phyloP scores from a whole-genome alignment of 2,888 invertebrate species.

The Hemistola chrysoprasaria region DNA sequence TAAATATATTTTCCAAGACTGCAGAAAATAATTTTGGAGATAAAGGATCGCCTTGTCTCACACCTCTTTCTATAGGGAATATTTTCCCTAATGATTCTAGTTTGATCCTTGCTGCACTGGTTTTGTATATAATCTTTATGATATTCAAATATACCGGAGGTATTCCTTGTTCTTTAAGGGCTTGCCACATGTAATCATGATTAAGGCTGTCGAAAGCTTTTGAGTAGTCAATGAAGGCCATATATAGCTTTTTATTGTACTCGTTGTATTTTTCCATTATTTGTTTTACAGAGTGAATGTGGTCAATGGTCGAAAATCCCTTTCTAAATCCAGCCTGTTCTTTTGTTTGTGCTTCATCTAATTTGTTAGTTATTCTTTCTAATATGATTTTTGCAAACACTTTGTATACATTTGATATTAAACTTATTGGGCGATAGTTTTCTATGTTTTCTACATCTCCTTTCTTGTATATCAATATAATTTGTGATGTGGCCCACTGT shows the following conservation, averaged over 20 bases:
- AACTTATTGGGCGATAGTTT: conserved; percentile 11
- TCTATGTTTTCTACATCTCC: background rate
- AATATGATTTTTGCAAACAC: conserved; percentile 4
- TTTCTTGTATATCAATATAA: conserved; percentile 14
- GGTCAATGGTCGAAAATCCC: conserved; percentile 12
- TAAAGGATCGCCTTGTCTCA: conserved; percentile 1
- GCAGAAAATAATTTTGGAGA: background rate
- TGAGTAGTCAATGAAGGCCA: conserved; percentile 17
- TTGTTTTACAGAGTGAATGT: conserved; percentile 14
- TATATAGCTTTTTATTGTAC: conserved; percentile 1
- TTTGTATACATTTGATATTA: conserved; percentile 12
- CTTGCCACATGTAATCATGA: background rate
- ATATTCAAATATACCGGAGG: background rate
- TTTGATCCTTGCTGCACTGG: no score
- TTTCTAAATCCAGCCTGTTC: conserved; percentile 21
- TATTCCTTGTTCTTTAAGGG: background rate
- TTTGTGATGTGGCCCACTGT: conserved; percentile 7
- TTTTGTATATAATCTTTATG: background rate
- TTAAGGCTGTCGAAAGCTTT: background rate
- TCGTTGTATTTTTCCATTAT: conserved; percentile 16
- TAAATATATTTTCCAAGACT: no score
- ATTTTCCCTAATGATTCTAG: no score
- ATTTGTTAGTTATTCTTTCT: background rate
- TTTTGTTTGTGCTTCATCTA: conserved; percentile 15
- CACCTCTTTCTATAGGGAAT: no score